Conservation (phyloP, 2,113 vertebrate genomes). For the Galemys pyrenaicus region DNA sequence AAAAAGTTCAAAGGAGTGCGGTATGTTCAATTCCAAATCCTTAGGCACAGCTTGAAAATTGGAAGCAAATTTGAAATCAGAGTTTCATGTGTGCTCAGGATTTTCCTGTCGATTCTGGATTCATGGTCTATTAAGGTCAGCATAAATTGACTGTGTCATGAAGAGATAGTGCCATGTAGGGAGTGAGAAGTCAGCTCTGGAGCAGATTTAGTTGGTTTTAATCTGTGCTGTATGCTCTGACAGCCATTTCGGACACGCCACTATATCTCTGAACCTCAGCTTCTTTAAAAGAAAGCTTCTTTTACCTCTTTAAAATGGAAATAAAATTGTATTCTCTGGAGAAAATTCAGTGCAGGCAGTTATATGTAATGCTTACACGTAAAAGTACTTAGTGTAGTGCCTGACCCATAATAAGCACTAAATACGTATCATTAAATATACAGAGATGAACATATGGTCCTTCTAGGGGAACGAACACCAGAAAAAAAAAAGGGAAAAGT, state of each 20-base stretch:
- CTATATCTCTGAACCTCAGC: background rate
- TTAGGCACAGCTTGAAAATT: slow-evolving; percentile 32
- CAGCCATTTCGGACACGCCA: background rate
- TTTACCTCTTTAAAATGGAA: slow-evolving; percentile 6
- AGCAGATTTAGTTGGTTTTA: background rate
- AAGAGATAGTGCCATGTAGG: background rate
- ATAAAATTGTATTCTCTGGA: background rate
- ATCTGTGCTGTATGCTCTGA: background rate
- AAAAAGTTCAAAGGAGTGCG: background rate
- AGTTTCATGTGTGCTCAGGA: background rate
- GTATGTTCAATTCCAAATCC: background rate
- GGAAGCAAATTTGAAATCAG: slow-evolving; percentile 14
- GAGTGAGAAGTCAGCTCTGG: background rate
- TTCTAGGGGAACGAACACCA: background rate
- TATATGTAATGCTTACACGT: background rate
- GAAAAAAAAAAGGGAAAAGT: background rate
- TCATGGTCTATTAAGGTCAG: background rate
- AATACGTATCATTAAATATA: background rate
- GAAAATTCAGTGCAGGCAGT: background rate
- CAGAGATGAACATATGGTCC: background rate
- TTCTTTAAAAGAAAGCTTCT: background rate
- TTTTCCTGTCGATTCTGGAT: background rate
- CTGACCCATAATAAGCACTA: background rate
- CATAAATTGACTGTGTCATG: background rate
- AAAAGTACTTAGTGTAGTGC: background rate